Conservation (phyloP, 2,888 invertebrate species). For the Ditula angustiorana region DNA sequence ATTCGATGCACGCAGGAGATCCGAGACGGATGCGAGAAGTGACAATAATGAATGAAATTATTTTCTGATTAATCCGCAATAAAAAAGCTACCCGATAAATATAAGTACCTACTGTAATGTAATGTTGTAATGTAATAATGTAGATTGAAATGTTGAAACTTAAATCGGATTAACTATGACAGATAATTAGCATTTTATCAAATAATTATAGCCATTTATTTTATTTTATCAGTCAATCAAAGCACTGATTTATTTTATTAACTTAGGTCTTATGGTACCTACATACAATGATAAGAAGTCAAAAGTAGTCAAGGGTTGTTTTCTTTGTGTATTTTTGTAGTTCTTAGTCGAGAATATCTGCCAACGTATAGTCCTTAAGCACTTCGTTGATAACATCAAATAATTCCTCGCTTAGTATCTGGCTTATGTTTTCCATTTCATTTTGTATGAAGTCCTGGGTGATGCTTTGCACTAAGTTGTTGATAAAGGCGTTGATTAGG, state of each 20-base stretch:
- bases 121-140: no score
- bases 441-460: constrained; percentile 60
- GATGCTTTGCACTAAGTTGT: constrained; percentile 54
- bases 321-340: background rate
- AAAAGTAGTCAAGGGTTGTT: background rate
- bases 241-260: background rate
- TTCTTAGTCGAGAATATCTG: constrained; percentile 53
- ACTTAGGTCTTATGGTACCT: background rate
- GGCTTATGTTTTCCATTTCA: constrained; percentile 55
- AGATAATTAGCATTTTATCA: background rate
- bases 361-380: constrained; percentile 58
- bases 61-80: no score
- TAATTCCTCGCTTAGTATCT: constrained; percentile 55
- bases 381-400: constrained; percentile 62
- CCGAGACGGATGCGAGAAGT: no score
- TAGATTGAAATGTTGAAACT: no score
- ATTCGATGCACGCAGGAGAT: no score
- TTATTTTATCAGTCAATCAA: background rate
- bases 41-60: no score
- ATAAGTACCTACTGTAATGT: no score
- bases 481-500: constrained; percentile 61
- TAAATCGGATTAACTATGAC: background rate
- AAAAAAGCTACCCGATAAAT: no score
- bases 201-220: background rate
- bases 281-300: background rate